Conservation (phyloP, 2,888 invertebrate species). For the Hanleya hanleyi region DNA sequence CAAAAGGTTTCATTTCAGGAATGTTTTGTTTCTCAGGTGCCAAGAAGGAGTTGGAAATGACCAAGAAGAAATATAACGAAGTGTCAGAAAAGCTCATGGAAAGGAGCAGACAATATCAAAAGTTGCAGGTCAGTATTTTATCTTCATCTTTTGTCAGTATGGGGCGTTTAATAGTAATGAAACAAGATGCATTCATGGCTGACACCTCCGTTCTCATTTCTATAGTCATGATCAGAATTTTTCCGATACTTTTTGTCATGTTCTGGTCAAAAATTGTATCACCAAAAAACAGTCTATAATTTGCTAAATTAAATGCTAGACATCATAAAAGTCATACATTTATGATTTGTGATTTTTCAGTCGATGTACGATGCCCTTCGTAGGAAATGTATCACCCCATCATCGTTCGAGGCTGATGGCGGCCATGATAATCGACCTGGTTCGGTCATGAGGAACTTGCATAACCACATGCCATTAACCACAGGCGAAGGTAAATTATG, state of each 20-base stretch:
- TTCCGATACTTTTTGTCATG: too few relatives aligned
- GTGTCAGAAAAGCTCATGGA: constrained; percentile 54
- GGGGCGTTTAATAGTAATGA: too few relatives aligned
- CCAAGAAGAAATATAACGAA: constrained; percentile 53
- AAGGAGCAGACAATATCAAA: constrained; percentile 56
- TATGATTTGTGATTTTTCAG: constrained; percentile 33
- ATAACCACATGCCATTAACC: not conserved
- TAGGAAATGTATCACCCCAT: constrained; percentile 47
- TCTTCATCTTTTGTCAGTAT: too few relatives aligned
- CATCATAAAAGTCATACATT: too few relatives aligned
- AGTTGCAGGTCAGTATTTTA: constrained; percentile 51
- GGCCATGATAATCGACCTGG: constrained; percentile 18
- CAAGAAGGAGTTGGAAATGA: constrained; percentile 53
- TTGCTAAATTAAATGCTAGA: too few relatives aligned
- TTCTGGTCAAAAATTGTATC: too few relatives aligned
- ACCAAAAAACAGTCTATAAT: too few relatives aligned
- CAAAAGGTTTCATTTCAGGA: too few relatives aligned
- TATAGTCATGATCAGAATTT: too few relatives aligned
- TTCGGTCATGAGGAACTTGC: not conserved
- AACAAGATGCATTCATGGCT: too few relatives aligned
- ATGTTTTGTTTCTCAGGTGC: too few relatives aligned
- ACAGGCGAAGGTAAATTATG: constrained; percentile 13
- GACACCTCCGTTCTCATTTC: too few relatives aligned
- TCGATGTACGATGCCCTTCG: constrained; percentile 53
- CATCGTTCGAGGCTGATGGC: constrained; percentile 48